These are phyloP conservation scores for Paramuricea clavata DNA, from an alignment of 92 coral and sea anemone species.

Conservation along the genomic window DNA sequence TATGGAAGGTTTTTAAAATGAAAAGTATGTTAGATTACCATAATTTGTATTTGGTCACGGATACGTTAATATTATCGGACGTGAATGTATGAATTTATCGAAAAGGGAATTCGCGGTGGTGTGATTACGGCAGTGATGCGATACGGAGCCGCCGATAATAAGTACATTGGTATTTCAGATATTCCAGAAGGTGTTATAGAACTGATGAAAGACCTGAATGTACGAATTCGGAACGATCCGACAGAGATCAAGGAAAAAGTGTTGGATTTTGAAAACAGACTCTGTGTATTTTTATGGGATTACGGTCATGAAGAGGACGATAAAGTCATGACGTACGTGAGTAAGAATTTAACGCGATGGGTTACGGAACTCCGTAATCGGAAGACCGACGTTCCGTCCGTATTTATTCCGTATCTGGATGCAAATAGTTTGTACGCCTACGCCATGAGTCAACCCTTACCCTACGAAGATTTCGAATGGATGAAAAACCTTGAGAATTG, in stretches of 20 bases:
- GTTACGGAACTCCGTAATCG: neutral
- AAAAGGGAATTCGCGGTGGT: neutral
- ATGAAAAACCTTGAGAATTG: neutral
- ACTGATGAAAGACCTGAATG: too few species aligned
- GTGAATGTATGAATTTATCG: neutral
- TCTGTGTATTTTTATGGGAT: too few species aligned
- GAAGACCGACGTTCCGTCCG: too few species aligned
- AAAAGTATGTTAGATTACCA: conserved; percentile 32
- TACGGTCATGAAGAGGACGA: too few species aligned
- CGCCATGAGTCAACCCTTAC: neutral
- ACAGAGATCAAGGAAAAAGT: too few species aligned
- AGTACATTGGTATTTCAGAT: too few species aligned
- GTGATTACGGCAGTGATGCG: neutral
- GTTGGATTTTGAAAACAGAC: too few species aligned
- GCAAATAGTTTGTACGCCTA: neutral
- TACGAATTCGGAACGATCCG: too few species aligned
- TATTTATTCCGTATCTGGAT: neutral
- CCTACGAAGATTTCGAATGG: neutral
- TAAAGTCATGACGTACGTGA: too few species aligned
- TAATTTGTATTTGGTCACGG: conserved; percentile 34
- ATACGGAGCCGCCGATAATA: neutral
- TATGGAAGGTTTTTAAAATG: neutral
- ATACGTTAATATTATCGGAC: conserved; percentile 1
- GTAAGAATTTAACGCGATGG: too few species aligned
- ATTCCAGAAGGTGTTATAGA: too few species aligned